These are phyloP conservation scores for Hesperophylax magnus DNA, from an alignment of 1,140 invertebrate species.

Conservation along the genomic window DNA sequence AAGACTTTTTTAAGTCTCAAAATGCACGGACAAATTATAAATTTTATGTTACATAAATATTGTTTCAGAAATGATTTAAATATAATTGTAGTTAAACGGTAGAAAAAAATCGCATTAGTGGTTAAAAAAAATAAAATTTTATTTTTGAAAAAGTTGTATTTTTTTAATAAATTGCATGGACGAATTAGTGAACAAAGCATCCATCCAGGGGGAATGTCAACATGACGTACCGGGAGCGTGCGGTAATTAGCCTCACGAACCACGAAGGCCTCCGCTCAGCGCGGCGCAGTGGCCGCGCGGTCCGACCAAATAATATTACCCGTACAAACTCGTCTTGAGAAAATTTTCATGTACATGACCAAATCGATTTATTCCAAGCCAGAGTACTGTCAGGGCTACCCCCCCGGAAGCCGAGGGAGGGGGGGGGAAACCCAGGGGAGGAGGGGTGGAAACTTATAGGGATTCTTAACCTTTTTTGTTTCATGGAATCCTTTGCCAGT, in stretches of 20 bases:
- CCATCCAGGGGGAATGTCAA: neutral
- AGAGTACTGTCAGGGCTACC: neutral
- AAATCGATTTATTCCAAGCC: neutral
- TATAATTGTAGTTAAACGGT: too few species aligned
- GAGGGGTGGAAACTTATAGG: neutral
- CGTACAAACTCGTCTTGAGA: conserved; percentile 25
- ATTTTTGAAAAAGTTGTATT: too few species aligned
- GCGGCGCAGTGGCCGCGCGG: neutral
- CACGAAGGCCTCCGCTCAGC: neutral
- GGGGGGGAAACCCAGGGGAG: neutral
- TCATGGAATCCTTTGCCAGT: too few species aligned
- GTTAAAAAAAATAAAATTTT: too few species aligned
- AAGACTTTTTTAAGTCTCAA: too few species aligned
- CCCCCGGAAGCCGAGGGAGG: neutral
- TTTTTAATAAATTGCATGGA: too few species aligned
- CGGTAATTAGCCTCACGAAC: conserved; percentile 29
- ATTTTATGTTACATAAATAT: too few species aligned
- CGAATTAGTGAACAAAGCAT: too few species aligned
- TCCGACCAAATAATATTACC: neutral
- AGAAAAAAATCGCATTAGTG: too few species aligned
- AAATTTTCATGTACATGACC: conserved; percentile 13
- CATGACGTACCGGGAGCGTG: neutral
- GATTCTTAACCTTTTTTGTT: too few species aligned
- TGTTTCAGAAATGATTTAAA: too few species aligned
- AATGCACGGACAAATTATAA: too few species aligned